phyloP scores from a whole-genome alignment of 2,888 invertebrate species.

The Conchocele bisecta region DNA sequence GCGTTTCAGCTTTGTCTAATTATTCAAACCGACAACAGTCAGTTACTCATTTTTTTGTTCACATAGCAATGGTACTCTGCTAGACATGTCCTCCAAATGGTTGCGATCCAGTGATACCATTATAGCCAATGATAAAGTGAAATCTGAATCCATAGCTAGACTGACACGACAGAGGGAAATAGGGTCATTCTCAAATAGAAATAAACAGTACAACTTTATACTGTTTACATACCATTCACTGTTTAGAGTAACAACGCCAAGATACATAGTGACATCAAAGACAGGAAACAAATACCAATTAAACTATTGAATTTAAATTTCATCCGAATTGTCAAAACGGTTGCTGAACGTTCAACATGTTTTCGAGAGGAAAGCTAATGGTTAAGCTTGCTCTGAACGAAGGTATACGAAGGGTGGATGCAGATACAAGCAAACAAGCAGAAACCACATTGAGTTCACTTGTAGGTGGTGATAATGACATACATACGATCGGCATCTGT shows the following conservation, averaged over 20 bases:
- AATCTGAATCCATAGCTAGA: too few species aligned
- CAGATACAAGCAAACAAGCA: too few species aligned
- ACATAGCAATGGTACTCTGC: too few species aligned
- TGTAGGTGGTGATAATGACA: too few species aligned
- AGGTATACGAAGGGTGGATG: not conserved
- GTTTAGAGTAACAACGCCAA: slow-evolving; percentile 4
- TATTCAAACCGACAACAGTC: too few species aligned
- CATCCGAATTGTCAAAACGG: slow-evolving; percentile 4
- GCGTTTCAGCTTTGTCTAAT: too few species aligned
- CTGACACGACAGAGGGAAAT: slow-evolving; percentile 3
- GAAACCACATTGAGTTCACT: too few species aligned
- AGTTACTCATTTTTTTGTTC: too few species aligned
- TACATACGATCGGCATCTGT: not conserved
- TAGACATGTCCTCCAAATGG: too few species aligned
- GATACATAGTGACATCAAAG: not conserved
- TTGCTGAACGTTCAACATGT: not conserved
- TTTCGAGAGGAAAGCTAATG: slow-evolving; percentile 3
- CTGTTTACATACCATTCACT: slow-evolving; percentile 3
- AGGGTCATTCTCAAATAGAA: not conserved
- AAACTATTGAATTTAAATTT: slow-evolving; percentile 2
- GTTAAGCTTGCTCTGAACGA: not conserved
- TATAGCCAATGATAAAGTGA: too few species aligned
- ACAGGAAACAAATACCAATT: slow-evolving; percentile 1
- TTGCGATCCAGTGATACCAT: too few species aligned
- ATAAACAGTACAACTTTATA: slow-evolving; percentile 2